A percentile compares a stretch with the other conserved stretches of the same genome.
These are phyloP conservation scores for Muscina levida DNA, from an alignment of 2,888 invertebrate species.

Conservation along the genomic window DNA sequence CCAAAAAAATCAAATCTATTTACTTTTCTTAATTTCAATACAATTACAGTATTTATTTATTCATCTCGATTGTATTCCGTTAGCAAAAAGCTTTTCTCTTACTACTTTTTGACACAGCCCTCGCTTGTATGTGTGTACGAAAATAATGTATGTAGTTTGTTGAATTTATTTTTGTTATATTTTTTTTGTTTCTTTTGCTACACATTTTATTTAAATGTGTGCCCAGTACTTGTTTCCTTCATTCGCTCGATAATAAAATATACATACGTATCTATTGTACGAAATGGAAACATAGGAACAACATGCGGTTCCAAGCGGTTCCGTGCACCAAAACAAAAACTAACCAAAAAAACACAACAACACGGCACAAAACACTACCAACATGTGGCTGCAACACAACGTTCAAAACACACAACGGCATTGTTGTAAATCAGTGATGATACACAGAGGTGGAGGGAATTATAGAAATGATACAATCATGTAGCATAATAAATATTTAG, in stretches of 20 bases:
- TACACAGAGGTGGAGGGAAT: no score
- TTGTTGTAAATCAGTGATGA: constrained; percentile 57
- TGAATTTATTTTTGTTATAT: constrained; percentile 14
- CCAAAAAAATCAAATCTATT: no score
- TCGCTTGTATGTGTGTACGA: no score
- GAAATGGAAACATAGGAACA: constrained; percentile 28
- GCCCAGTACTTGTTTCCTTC: constrained; percentile 12
- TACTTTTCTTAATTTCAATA: no score
- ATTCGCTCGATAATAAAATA: constrained; percentile 49
- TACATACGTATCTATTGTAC: background rate
- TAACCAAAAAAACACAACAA: constrained; percentile 36
- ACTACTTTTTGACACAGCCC: no score
- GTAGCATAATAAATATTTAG: no score
- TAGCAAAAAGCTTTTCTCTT: no score
- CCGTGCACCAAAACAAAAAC: constrained; percentile 71
- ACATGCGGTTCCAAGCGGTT: constrained; percentile 75
- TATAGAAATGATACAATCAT: no score
- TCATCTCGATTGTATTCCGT: no score
- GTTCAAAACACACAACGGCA: background rate
- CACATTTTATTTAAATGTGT: constrained; percentile 52
- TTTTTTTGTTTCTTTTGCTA: no score
- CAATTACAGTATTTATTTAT: no score
- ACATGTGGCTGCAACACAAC: constrained; percentile 41
- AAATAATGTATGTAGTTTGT: background rate
- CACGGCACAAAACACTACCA: constrained; percentile 22